These are phyloP conservation scores for Hippocampus abdominalis DNA, from an alignment of 2,113 vertebrate species.

Conservation along the genomic window DNA sequence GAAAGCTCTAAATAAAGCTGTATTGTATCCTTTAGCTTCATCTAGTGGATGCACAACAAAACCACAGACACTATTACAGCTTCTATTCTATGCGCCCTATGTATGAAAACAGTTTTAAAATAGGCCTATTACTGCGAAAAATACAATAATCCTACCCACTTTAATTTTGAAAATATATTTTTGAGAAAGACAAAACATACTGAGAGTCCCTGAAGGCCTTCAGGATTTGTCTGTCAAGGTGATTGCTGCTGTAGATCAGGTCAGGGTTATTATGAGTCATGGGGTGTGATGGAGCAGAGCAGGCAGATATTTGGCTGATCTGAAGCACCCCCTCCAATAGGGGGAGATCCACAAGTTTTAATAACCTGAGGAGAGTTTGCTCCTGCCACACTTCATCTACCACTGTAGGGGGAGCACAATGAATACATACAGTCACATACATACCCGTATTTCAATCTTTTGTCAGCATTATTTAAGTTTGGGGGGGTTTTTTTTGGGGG, in stretches of 20 bases:
- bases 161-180: neutral
- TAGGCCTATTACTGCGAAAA: no score
- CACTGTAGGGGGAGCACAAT: conserved; percentile 63
- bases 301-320: conserved; percentile 49
- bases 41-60: no score
- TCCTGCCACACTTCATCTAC: conserved; percentile 90
- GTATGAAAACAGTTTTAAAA: no score
- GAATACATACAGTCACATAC: neutral
- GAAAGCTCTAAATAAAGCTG: no score
- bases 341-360: conserved; percentile 88
- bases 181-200: conserved; percentile 65
- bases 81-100: no score
- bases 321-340: conserved; percentile 85
- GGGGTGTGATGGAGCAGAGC: conserved; percentile 31
- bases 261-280: conserved; percentile 55
- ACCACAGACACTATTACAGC: no score
- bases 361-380: conserved; percentile 85
- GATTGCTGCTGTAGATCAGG: conserved; percentile 77
- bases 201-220: conserved; percentile 87
- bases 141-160: neutral
- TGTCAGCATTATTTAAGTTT: neutral
- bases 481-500: no score
- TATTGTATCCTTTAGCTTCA: no score
- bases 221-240: conserved; percentile 87
- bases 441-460: neutral